A percentile compares a stretch with the other conserved stretches of the same genome.
phyloP scores from a whole-genome alignment of 2,113 vertebrate genomes.

The Perognathus longimembris region DNA sequence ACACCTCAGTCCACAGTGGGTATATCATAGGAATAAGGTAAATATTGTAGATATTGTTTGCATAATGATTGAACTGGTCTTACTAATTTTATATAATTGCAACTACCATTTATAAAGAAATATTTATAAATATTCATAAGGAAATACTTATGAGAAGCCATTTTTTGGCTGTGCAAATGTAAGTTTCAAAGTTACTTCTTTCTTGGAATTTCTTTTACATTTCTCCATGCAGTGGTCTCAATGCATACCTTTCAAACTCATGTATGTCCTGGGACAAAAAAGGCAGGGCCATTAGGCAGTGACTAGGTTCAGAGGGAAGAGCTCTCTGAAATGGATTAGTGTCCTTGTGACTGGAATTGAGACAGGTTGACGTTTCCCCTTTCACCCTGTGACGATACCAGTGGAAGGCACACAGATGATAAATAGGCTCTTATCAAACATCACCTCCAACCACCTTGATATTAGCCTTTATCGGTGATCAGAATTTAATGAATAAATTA shows the following conservation, averaged over 20 bases:
- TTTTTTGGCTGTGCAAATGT: too few species aligned
- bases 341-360: too few species aligned
- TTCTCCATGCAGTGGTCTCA: background rate
- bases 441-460: too few species aligned
- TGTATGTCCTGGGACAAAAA: background rate
- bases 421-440: accelerated
- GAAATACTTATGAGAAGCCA: too few species aligned
- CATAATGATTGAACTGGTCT: background rate
- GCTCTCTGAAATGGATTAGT: too few species aligned
- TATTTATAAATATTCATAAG: too few species aligned
- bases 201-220: background rate
- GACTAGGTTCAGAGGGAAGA: background rate
- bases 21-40: background rate
- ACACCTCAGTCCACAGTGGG: accelerated
- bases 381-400: accelerated
- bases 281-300: background rate
- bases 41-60: background rate
- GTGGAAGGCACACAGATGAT: background rate
- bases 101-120: too few species aligned
- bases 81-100: background rate
- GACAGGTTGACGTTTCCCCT: too few species aligned
- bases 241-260: background rate
- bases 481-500: too few species aligned
- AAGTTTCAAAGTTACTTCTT: background rate
- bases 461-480: too few species aligned